These are phyloP conservation scores for Eulithis prunata DNA, from an alignment of 2,888 invertebrate species.

Conservation along the genomic window DNA sequence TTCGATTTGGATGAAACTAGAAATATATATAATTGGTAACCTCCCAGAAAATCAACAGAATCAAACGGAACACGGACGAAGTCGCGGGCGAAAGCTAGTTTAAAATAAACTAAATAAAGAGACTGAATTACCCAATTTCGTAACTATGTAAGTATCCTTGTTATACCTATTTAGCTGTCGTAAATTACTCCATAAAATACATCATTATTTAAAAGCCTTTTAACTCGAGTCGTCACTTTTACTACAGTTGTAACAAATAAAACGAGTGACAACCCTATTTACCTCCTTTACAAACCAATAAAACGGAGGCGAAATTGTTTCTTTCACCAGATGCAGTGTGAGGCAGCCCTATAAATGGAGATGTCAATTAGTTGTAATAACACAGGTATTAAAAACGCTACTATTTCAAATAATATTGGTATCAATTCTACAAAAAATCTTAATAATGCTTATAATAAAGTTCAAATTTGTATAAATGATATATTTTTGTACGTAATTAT, in stretches of 20 bases:
- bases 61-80: too few relatives aligned
- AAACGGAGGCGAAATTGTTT: constrained; percentile 48
- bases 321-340: constrained; percentile 42
- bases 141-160: neutral
- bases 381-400: neutral
- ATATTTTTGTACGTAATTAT: too few relatives aligned
- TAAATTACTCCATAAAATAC: constrained; percentile 15
- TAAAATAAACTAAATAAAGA: neutral
- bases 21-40: too few relatives aligned
- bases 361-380: constrained; percentile 38
- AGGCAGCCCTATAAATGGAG: constrained; percentile 45
- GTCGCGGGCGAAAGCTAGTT: too few relatives aligned
- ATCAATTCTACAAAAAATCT: too few relatives aligned
- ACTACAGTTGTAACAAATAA: constrained; percentile 49
- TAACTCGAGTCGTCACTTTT: constrained; percentile 35
- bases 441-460: too few relatives aligned
- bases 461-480: too few relatives aligned
- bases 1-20: too few relatives aligned
- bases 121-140: too few relatives aligned
- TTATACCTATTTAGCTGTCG: neutral
- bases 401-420: neutral
- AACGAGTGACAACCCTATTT: constrained; percentile 50
- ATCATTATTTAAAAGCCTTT: constrained; percentile 20
- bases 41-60: too few relatives aligned
- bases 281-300: constrained; percentile 45